These are phyloP conservation scores for Ceuthmochares aereus DNA, from an alignment of 2,113 vertebrate species.

Conservation along the genomic window DNA sequence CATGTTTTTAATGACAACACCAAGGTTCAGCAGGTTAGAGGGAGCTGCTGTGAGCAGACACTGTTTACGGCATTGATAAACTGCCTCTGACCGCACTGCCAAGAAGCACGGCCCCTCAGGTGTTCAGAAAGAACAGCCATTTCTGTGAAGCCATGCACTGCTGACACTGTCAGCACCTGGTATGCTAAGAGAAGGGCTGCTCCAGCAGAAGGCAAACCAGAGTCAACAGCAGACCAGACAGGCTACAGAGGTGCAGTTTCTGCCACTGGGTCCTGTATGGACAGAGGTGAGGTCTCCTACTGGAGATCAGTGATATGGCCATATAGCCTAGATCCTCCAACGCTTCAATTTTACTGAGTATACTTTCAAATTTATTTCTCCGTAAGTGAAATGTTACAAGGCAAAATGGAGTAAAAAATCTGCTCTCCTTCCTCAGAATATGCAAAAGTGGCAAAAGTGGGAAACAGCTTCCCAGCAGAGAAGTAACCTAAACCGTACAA, in stretches of 20 bases:
- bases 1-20: neutral
- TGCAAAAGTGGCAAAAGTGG: neutral
- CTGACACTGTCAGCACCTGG: fast-evolving
- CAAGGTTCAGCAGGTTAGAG: neutral
- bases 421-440: neutral
- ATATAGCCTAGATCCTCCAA: neutral
- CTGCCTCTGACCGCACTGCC: fast-evolving
- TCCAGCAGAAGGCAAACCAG: neutral
- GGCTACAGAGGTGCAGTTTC: neutral
- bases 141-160: neutral
- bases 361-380: neutral
- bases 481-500: neutral
- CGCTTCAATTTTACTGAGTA: neutral
- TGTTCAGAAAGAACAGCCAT: neutral
- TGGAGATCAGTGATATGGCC: fast-evolving
- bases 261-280: neutral
- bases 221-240: fast-evolving
- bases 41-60: neutral
- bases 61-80: neutral
- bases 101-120: fast-evolving
- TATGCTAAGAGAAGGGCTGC: neutral
- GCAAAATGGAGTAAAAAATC: neutral
- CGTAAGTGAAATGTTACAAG: neutral
- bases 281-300: neutral
- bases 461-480: neutral